These are phyloP conservation scores for Zeuzera pyrina DNA, from an alignment of 2,888 invertebrate genomes.

Conservation along the genomic window DNA sequence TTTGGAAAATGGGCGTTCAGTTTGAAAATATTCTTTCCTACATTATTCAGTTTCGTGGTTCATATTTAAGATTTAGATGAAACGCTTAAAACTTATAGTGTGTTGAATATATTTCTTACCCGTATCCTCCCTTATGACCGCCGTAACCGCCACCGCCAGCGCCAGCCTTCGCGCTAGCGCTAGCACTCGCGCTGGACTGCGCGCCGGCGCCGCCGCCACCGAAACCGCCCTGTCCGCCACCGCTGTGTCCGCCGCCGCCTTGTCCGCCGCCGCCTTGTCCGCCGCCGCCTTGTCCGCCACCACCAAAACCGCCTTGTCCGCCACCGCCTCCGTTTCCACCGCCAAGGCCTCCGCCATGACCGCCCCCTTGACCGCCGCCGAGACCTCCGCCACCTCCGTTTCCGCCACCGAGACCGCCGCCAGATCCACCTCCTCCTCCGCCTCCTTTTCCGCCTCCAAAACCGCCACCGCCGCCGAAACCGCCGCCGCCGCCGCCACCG, in stretches of 20 bases:
- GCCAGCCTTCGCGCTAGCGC: constrained; percentile 16
- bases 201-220: constrained; percentile 15
- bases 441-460: constrained; percentile 28
- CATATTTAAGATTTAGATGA: too few relatives aligned
- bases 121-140: constrained; percentile 28
- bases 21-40: too few relatives aligned
- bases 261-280: constrained; percentile 17
- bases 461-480: constrained; percentile 14
- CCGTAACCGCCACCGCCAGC: constrained; percentile 23
- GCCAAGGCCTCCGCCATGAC: constrained; percentile 10
- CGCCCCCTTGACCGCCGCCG: constrained; percentile 4
- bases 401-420: constrained; percentile 15
- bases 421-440: constrained; percentile 22
- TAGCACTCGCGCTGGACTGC: constrained; percentile 12
- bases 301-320: constrained; percentile 13
- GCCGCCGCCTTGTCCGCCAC: constrained; percentile 16
- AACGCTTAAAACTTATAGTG: too few relatives aligned
- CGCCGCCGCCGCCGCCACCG: constrained; percentile 13
- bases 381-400: constrained; percentile 1
- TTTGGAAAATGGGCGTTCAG: too few relatives aligned
- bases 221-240: constrained; percentile 15
- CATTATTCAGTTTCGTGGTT: too few relatives aligned
- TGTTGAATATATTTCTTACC: constrained; percentile 24
- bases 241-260: constrained; percentile 18
- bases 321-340: constrained; percentile 17